A percentile compares a stretch with the other conserved stretches of the same genome.
Evolutionary conservation across 2,888 invertebrate species (phyloP).

Genomic region (Clunio marinus): DNA sequence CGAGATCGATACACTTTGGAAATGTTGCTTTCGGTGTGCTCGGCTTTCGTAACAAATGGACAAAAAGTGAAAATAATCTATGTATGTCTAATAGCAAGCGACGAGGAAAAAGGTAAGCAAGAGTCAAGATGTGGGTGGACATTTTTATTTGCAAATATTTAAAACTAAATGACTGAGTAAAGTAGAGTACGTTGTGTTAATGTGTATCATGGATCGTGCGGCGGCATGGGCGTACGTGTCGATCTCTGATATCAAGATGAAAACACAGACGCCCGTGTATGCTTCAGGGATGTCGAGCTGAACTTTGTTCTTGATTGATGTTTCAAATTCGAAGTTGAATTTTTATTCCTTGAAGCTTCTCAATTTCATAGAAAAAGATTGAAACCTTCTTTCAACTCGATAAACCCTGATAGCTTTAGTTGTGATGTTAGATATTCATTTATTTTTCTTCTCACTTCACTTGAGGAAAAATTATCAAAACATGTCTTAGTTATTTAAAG

Average conservation of each 20-base stretch:
- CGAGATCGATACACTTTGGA: not conserved
- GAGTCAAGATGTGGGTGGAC: constrained; percentile 32
- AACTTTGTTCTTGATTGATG: no score
- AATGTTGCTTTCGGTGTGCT: constrained; percentile 13
- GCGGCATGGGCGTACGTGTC: constrained; percentile 33
- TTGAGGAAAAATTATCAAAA: constrained; percentile 30
- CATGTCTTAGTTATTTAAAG: no score
- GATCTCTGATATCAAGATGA: not conserved
- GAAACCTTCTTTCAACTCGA: no score
- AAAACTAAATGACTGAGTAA: constrained; percentile 34
- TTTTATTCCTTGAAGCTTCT: no score
- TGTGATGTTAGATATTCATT: not conserved
- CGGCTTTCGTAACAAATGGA: constrained; percentile 32
- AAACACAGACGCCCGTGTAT: not conserved
- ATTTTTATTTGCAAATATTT: constrained; percentile 39
- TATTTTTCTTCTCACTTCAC: not conserved
- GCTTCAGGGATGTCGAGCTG: no score
- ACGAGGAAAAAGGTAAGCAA: not conserved
- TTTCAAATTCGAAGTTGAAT: no score
- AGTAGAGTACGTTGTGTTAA: constrained; percentile 33
- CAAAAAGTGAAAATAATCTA: constrained; percentile 38
- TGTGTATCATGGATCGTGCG: constrained; percentile 10
- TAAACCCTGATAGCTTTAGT: not conserved
- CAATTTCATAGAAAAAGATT: no score
- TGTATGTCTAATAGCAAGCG: not conserved